phyloP scores from a whole-genome alignment of 2,888 invertebrate genomes.

The Dendrolimus pini region DNA sequence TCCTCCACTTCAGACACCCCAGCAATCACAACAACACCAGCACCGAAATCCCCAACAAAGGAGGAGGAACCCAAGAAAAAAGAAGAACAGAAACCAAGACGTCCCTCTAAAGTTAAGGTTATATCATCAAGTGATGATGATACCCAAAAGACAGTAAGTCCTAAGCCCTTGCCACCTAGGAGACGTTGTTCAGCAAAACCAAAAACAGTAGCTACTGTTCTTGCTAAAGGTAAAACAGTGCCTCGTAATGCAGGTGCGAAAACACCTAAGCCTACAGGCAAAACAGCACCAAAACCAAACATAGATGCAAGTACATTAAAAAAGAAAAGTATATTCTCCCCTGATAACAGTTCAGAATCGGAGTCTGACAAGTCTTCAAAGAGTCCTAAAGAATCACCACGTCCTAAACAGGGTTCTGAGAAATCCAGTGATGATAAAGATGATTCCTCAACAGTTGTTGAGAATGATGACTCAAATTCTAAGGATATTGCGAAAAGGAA shows the following conservation, averaged over 20 bases:
- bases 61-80: conserved; percentile 55
- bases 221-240: conserved; percentile 70
- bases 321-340: conserved; percentile 89
- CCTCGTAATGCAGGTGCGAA: conserved; percentile 53
- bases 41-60: conserved; percentile 55
- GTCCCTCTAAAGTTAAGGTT: conserved; percentile 56
- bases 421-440: conserved; percentile 62
- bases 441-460: conserved; percentile 30
- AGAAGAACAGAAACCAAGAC: conserved; percentile 46
- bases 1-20: conserved; percentile 75
- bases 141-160: conserved; percentile 51
- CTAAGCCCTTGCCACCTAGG: conserved; percentile 53
- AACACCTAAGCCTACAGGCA: conserved; percentile 55
- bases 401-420: conserved; percentile 43
- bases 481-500: conserved; percentile 53
- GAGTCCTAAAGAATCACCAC: conserved; percentile 46
- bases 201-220: conserved; percentile 78
- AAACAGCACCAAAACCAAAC: conserved; percentile 53
- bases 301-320: conserved; percentile 57
- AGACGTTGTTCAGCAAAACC: conserved; percentile 77
- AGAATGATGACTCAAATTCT: conserved; percentile 49
- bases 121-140: conserved; percentile 80
- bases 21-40: conserved; percentile 25
- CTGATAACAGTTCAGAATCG: conserved; percentile 79
- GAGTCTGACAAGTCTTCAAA: conserved; percentile 52